A percentile compares a stretch with the other conserved stretches of the same genome.
Evolutionary conservation across 2,888 invertebrate genomes (phyloP).

Genomic region (Agriopis leucophaearia): DNA sequence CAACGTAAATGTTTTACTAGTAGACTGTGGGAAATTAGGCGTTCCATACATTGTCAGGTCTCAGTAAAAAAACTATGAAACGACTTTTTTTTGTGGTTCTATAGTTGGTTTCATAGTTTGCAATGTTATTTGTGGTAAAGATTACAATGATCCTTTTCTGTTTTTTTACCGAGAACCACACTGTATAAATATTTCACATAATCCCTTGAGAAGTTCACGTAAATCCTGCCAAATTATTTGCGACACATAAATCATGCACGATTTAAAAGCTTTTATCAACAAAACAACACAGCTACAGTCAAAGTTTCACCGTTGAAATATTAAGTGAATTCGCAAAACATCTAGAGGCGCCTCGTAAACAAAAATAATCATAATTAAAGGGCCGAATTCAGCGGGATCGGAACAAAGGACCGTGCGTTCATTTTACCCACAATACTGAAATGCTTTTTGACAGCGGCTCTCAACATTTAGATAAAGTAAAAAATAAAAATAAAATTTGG

Average conservation of each 20-base stretch:
- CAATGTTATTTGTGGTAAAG: neutral
- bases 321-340: slow-evolving; percentile 33
- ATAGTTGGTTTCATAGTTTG: neutral
- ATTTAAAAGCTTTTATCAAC: slow-evolving; percentile 30
- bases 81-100: too few relatives aligned
- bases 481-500: too few relatives aligned
- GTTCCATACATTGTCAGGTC: too few relatives aligned
- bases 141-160: neutral
- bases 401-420: slow-evolving; percentile 39
- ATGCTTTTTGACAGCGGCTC: slow-evolving; percentile 20
- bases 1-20: too few relatives aligned
- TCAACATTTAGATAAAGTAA: slow-evolving; percentile 26
- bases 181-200: neutral
- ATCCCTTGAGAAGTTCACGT: neutral
- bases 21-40: too few relatives aligned
- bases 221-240: slow-evolving; percentile 8
- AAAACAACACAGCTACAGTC: slow-evolving; percentile 22
- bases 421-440: slow-evolving; percentile 33
- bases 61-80: too few relatives aligned
- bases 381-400: slow-evolving; percentile 31
- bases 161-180: neutral
- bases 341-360: slow-evolving; percentile 26
- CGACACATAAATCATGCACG: slow-evolving; percentile 25
- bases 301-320: slow-evolving; percentile 29
- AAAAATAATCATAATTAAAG: slow-evolving; percentile 41